Conservation (phyloP, 2,888 invertebrate genomes). For the Noctuana brunneofusca region DNA sequence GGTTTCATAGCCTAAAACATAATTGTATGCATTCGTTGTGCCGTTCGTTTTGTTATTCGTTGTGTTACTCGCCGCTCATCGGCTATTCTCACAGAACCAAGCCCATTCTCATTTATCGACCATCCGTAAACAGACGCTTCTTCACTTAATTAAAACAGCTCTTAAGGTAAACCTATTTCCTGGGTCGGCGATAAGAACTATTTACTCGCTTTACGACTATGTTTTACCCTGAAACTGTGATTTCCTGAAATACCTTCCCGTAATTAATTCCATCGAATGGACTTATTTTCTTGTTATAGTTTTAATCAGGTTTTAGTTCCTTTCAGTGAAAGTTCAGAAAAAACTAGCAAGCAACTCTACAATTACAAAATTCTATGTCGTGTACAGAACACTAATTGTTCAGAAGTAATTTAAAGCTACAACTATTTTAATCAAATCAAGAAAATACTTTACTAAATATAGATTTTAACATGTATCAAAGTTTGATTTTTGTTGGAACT, state of each 20-base stretch:
- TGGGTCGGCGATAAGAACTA: slow-evolving; percentile 47
- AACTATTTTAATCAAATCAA: too few species aligned
- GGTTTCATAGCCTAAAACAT: slow-evolving; percentile 23
- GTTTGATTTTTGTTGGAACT: too few species aligned
- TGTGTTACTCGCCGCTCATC: slow-evolving; percentile 30
- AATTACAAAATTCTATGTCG: too few species aligned
- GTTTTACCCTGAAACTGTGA: slow-evolving; percentile 27
- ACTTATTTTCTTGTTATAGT: not conserved
- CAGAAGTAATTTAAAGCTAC: too few species aligned
- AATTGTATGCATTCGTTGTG: slow-evolving; percentile 42
- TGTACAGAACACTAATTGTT: too few species aligned
- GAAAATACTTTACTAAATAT: too few species aligned
- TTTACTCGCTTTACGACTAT: slow-evolving; percentile 49
- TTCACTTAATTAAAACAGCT: slow-evolving; percentile 62
- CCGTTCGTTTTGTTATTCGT: slow-evolving; percentile 20
- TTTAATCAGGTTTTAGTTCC: not conserved
- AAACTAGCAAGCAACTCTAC: too few species aligned
- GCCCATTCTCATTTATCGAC: slow-evolving; percentile 41
- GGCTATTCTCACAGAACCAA: slow-evolving; percentile 27
- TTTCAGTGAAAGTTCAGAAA: not conserved
- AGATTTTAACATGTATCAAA: too few species aligned
- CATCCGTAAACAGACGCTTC: slow-evolving; percentile 52
- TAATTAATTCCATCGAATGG: slow-evolving; percentile 10
- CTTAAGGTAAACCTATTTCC: slow-evolving; percentile 59
- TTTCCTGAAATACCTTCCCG: slow-evolving; percentile 19